Evolutionary conservation across 2,888 invertebrate genomes (phyloP), one percentile per base, ranked within the genome.

Genomic region (Colostygia pectinataria): DNA sequence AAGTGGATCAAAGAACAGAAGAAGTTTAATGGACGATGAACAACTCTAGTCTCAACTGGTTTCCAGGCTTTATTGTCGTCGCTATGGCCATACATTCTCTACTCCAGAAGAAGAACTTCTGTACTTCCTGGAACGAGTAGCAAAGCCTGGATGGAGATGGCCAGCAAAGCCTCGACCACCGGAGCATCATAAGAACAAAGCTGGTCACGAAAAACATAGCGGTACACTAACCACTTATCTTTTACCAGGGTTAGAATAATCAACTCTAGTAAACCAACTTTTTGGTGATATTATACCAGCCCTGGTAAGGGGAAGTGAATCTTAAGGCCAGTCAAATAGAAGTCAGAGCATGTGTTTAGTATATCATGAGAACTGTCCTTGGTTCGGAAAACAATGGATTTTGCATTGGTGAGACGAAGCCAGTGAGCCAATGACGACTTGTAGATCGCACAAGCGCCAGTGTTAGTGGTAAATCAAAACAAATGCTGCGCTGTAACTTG

Each of bases 81-180:
- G 94, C 71, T 93, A 92, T 66, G 93, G 93, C 65, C 92, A 92
- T 55, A 92, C 91, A 41, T 95, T 95, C 74, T 88, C 92, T 14
- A 92, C 93, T 48, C 93, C 95, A 7, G 96, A 97, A 79, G 93
- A 94, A 40, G 95, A 95, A 72, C 83, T 97, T 40, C 75, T 94
- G 10, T 94, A 96, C 80, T 97, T 97, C 81, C 78, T 97, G 71
- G 93, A 93, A 64, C 92, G 94, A 73, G 95, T 96, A 71, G 93
- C 94, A 50, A 92, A 92, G 70, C 94, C 95, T n/a, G 94, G 95
- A 44, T 97, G 96, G 96, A 94, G 94, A 65, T 97, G 96, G 97
- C 93, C 93, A 54, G 92, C 92, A 56, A 93, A 93, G 78, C 92
- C 93, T 53, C 92, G 92, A 32, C 92, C 92, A 13, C 91, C 93